Evolutionary conservation across 2,113 vertebrate genomes (phyloP), one percentile per base, ranked within the genome.

Genomic region (Pluvianellus socialis): DNA sequence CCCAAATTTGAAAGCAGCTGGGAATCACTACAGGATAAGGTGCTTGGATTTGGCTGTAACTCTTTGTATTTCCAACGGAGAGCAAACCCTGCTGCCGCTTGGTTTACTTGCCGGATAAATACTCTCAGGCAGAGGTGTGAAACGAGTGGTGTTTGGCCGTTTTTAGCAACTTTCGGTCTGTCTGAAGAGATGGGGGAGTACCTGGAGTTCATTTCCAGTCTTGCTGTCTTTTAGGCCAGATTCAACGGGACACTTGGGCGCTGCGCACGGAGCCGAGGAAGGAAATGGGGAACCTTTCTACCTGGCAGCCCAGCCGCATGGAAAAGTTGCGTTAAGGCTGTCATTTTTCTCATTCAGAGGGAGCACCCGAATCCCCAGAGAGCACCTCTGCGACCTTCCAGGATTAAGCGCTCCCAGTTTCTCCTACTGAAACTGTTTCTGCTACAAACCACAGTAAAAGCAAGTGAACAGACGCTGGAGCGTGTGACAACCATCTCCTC

Each of bases 371-470:
- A 38, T 38, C 38, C 38, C 38, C 38, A 38, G 38, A 38, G 7
- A 38, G 38, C 38, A 38, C 38, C 38, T 38, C 38, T 38, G 38
- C 38, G 38, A 38, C 38, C 38, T 77, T 91, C 83, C 8, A 6
- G n/a, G 38, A 85, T 63, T 22, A 38, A 67, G n/a, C n/a, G 33
- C 40, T 79, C 71, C 67, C 9, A 1, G 4, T 61, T 81, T 18
- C 87, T 85, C 47, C 62, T 3, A 1, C 87, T 63, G 61, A 55
- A 85, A 58, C 52, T 3, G 13, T 7, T 81, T 35, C 79, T 88
- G 58, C 71, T 68, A 62, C 86, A 80, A 86, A 86, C 59, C 59
- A n/a, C 53, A 59, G 61, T 3, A 44, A 90, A 93, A 92, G 62
- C 68, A 53, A 91, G 79, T 0, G 56, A 93, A 50, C 92, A 79